These are phyloP conservation scores for Galerucella calmariensis DNA, from an alignment of 2,888 invertebrate species.

Conservation along the genomic window DNA sequence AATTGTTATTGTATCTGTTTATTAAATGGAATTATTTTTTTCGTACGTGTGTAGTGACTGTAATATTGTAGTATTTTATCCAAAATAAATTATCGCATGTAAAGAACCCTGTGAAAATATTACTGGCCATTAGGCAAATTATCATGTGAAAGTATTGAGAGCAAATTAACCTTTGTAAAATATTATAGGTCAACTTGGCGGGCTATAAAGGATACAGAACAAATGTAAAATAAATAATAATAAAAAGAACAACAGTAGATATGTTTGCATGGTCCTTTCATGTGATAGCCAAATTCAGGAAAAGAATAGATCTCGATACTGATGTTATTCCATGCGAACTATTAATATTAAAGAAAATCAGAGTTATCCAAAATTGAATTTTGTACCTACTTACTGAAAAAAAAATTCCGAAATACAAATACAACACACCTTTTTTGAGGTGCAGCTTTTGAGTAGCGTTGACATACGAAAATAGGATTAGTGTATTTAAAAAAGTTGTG, in stretches of 20 bases:
- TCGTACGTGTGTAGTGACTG: neutral
- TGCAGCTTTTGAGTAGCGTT: conserved; percentile 2
- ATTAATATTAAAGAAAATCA: neutral
- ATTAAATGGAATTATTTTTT: neutral
- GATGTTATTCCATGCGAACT: too few species aligned
- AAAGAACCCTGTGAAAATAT: too few species aligned
- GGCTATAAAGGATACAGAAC: too few species aligned
- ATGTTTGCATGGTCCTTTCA: too few species aligned
- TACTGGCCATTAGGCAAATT: too few species aligned
- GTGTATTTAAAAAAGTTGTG: conserved; percentile 1
- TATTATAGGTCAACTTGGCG: too few species aligned
- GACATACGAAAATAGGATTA: conserved; percentile 4
- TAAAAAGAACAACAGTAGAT: too few species aligned
- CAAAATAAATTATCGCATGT: neutral
- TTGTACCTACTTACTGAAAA: neutral
- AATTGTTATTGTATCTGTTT: neutral
- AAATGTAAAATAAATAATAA: too few species aligned
- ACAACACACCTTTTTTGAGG: neutral
- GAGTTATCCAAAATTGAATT: neutral
- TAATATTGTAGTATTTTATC: neutral
- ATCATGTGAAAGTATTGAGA: too few species aligned
- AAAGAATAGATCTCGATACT: too few species aligned
- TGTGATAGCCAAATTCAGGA: too few species aligned
- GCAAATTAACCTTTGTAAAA: too few species aligned
- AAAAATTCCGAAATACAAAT: neutral